phyloP scores from a whole-genome alignment of 2,888 invertebrate genomes.

The Sacculina carcini region DNA sequence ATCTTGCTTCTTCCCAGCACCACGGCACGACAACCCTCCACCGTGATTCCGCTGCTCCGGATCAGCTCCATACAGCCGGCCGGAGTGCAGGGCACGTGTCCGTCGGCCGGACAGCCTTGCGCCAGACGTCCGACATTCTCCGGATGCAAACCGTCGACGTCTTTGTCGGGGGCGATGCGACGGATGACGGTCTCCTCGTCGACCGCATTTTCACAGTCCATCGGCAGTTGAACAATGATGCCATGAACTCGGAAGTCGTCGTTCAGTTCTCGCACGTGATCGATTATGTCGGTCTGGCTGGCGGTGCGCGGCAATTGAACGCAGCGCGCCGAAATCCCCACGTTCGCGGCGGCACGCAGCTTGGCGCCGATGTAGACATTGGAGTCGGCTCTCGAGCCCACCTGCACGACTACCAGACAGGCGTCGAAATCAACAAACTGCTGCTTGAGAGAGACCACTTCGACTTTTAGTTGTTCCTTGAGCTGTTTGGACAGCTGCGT shows the following conservation, averaged over 20 bases:
- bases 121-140: constrained; percentile 79
- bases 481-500: too few species aligned
- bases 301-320: constrained; percentile 36
- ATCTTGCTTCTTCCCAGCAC: constrained; percentile 86
- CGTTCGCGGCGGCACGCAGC: constrained; percentile 63
- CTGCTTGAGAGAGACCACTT: too few species aligned
- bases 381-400: constrained; percentile 85
- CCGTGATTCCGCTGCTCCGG: constrained; percentile 39
- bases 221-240: constrained; percentile 86
- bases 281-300: constrained; percentile 13
- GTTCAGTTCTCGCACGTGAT: constrained; percentile 49
- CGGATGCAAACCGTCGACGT: constrained; percentile 91
- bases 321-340: constrained; percentile 61
- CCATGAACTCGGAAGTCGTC: constrained; percentile 61
- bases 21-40: constrained; percentile 62
- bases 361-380: constrained; percentile 96
- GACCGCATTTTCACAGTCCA: constrained; percentile 55
- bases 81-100: constrained; percentile 89
- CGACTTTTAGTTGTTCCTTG: constrained; percentile 6
- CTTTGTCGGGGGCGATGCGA: constrained; percentile 61
- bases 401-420: constrained; percentile 72
- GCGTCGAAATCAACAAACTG: constrained; percentile 17
- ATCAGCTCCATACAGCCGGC: constrained; percentile 81
- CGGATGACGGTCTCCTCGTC: constrained; percentile 68
- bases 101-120: constrained; percentile 51